Base-by-base conservation (phyloP, 2,113 vertebrate species). In the Myrmecophaga tridactyla region DNA sequence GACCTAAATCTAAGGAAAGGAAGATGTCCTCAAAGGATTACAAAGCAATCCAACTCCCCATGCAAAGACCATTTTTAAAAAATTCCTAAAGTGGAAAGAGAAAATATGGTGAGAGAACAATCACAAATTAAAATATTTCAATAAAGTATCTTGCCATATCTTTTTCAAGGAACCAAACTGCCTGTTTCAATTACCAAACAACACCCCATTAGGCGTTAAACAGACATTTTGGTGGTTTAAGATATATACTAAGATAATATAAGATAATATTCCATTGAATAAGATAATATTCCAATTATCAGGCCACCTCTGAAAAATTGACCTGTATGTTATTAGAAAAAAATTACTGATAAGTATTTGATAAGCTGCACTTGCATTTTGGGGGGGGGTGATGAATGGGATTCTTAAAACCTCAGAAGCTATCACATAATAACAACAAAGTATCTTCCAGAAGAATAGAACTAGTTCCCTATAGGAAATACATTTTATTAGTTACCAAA, bases 401-500 rank as follows among this genome's bases (percentile, higher is more conserved):
- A 75, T 43, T 75, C 14, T 70, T 81, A 85, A 94, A 94, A 85
- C 4, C 58, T 89, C 48, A 39, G 60, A 86, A 81, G 11, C 53
- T 31, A 84, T 29, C 36, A 4, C 20, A 62, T 5, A 87, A 5
- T 48, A 72, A 80, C 7, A 89, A 76, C 51, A 62, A 92, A 36
- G 7, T 84, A 60, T 5, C 39, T 86, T 87, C 65, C 87, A 60
- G 39, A 51, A 89, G 17, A 60, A 60, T 27, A 41, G 21, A 29
- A 78, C 56, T 18, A 29, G 14, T 63, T 90, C 83, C 2, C 41
- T 76, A 15, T 69, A 29, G 4, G 53, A 20, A 94, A n/a, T 73
- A 36, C 11, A 10, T 70, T 90, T 89, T 92, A 39, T 94, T 90
- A 89, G 46, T 34, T 73, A 21, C 84, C 46, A 78, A 90, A 92